Conservation (phyloP, 2,888 invertebrate genomes). For the Notodonta ziczac region DNA sequence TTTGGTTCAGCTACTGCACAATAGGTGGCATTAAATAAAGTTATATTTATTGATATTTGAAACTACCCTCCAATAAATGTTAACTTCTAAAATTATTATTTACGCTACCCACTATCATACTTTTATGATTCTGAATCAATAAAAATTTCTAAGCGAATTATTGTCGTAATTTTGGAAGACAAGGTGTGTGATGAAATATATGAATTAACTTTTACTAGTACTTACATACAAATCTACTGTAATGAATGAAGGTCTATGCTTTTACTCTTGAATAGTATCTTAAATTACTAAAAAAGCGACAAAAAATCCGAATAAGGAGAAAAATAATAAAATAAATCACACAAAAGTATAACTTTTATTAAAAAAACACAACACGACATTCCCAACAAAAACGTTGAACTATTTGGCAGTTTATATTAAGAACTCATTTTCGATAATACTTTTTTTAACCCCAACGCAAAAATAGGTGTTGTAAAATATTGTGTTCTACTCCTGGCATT, state of each 20-base stretch:
- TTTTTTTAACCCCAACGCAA: no score
- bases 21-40: background rate
- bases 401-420: background rate
- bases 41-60: background rate
- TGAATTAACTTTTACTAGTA: no score
- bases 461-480: no score
- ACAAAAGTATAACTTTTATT: background rate
- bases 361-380: constrained; percentile 9
- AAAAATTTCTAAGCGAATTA: constrained; percentile 37
- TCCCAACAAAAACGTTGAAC: constrained; percentile 15
- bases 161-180: constrained; percentile 60
- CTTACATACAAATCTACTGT: no score
- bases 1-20: background rate
- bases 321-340: background rate
- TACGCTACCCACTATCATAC: no score
- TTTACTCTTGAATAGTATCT: no score
- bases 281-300: background rate
- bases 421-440: background rate
- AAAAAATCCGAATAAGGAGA: background rate
- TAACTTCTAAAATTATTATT: no score
- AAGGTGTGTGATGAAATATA: constrained; percentile 32
- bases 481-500: no score
- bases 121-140: background rate
- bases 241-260: no score
- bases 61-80: background rate